phyloP scores from a whole-genome alignment of 2,113 vertebrate species.

The Istiophorus platypterus region DNA sequence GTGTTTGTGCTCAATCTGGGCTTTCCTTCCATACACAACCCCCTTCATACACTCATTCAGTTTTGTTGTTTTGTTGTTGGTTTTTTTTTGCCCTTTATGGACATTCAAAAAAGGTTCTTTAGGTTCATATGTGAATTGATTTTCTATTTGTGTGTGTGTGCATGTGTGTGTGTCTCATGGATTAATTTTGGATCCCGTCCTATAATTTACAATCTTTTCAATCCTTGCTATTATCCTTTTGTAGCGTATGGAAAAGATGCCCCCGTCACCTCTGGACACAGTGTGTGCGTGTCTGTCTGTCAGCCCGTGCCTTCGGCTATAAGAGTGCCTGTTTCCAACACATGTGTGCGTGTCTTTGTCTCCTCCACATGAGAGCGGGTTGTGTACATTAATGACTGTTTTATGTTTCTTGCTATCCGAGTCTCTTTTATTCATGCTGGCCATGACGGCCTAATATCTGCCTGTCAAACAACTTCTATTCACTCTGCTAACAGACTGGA shows the following conservation, averaged over 20 bases:
- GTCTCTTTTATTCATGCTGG: slow-evolving; percentile 73
- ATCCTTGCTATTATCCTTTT: slow-evolving; percentile 60
- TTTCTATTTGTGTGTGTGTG: neutral
- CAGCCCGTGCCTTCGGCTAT: slow-evolving; percentile 32
- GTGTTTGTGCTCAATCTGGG: neutral
- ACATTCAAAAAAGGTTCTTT: neutral
- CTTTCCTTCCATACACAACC: neutral
- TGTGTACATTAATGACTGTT: slow-evolving; percentile 77
- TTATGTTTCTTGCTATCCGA: slow-evolving; percentile 71
- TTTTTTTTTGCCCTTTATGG: neutral
- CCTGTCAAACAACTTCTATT: slow-evolving; percentile 81
- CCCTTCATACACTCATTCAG: neutral
- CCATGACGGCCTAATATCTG: slow-evolving; percentile 82
- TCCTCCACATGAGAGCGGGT: slow-evolving; percentile 47
- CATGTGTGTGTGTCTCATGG: slow-evolving; percentile 26
- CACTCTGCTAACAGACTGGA: slow-evolving; percentile 62
- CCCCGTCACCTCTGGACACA: slow-evolving; percentile 56
- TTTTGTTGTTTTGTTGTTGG: neutral
- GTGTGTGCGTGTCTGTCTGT: slow-evolving; percentile 30
- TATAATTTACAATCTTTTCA: slow-evolving; percentile 70
- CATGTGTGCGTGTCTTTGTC: slow-evolving; percentile 68
- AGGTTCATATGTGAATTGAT: slow-evolving; percentile 8
- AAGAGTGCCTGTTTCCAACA: slow-evolving; percentile 33
- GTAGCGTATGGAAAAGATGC: slow-evolving; percentile 48
- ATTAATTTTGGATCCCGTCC: slow-evolving; percentile 48